Percentiles rank a stretch among this genome's conserved stretches.
Evolutionary conservation across 2,888 invertebrate species (phyloP).

Genomic region (Proisotoma minuta): DNA sequence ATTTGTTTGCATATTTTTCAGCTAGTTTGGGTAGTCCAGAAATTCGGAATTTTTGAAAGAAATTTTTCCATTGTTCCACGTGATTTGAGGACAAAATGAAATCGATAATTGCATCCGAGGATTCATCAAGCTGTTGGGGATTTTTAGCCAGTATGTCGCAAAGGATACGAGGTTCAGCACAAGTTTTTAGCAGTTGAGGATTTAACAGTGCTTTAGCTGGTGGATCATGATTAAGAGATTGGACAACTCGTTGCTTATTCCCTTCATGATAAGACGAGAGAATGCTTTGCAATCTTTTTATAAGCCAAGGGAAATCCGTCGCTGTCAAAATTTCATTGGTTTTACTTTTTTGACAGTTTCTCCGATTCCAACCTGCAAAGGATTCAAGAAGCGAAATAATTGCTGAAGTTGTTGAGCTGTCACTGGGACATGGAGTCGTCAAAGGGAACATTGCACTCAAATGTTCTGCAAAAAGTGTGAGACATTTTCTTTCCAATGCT

Average conservation of each 20-base stretch:
- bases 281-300: slow-evolving; percentile 25
- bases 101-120: slow-evolving; percentile 24
- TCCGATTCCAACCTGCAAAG: slow-evolving; percentile 30
- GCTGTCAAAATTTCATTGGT: slow-evolving; percentile 24
- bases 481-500: slow-evolving; percentile 25
- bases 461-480: slow-evolving; percentile 24
- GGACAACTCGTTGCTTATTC: slow-evolving; percentile 26
- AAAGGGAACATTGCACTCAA: slow-evolving; percentile 23
- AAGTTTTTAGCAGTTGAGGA: slow-evolving; percentile 23
- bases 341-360: slow-evolving; percentile 20
- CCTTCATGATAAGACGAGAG: slow-evolving; percentile 26
- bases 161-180: slow-evolving; percentile 24
- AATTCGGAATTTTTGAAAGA: slow-evolving; percentile 21
- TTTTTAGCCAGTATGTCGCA: slow-evolving; percentile 23
- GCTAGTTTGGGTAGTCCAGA: slow-evolving; percentile 22
- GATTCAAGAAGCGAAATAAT: slow-evolving; percentile 31
- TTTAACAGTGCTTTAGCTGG: slow-evolving; percentile 25
- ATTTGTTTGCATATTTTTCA: slow-evolving; percentile 16
- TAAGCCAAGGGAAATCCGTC: slow-evolving; percentile 29
- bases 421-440: slow-evolving; percentile 24
- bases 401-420: slow-evolving; percentile 27
- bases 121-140: slow-evolving; percentile 14
- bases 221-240: slow-evolving; percentile 26
- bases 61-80: slow-evolving; percentile 20
- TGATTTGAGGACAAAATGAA: slow-evolving; percentile 27